Evolutionary conservation across 64 coral and sea anemone genomes (phyloP), one percentile per base, ranked within the genome.

Genomic region (Montipora cactus): DNA sequence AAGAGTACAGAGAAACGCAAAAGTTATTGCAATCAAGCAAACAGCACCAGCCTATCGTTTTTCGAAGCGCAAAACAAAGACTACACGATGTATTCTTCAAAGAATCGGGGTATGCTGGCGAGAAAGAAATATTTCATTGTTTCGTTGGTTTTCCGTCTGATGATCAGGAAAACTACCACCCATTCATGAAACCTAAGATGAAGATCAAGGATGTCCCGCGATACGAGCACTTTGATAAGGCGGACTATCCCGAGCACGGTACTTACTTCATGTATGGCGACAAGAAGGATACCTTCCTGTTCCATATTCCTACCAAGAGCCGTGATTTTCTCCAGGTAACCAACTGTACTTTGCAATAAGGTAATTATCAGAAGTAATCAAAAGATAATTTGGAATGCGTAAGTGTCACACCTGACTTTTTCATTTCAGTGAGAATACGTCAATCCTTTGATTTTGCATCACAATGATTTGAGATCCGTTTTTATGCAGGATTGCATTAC

Each of bases 251-350:
- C 3, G 73, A 89, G 7, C 15, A 16, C 15, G 13, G 51, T 77
- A 3, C 23, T 51, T 89, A 89, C 87, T 89, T 89, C 74, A 89
- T 89, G 87, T 89, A 89, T 25, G 87, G 87, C 4, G 50, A 77
- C 76, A 79, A 89, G 23, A 67, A 89, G 50, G 22, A 8, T 19
- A 74, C 46, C 2, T 89, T 77, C 52, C 28, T 89, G 50, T 77
- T 77, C 4, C 87, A 89, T 49, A 66, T 89, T 76, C 87, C 87
- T 0, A 89, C 87, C 23, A 89, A 89, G 71, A 89, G 57, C 23
- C 76, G 58, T 9, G 87, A 89, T 8, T 89, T 89, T 50, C 77
- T 89, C 59, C 87, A 89, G 87, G 87, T 89, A 86, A 68, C 14
- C 7, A 64, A 64, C 61, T 12, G 61, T 3, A 7, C 61, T 64